A percentile compares a stretch with the other conserved stretches of the same genome.
Evolutionary conservation across 2,888 invertebrate species (phyloP).

Genomic region (Melipona beecheii): DNA sequence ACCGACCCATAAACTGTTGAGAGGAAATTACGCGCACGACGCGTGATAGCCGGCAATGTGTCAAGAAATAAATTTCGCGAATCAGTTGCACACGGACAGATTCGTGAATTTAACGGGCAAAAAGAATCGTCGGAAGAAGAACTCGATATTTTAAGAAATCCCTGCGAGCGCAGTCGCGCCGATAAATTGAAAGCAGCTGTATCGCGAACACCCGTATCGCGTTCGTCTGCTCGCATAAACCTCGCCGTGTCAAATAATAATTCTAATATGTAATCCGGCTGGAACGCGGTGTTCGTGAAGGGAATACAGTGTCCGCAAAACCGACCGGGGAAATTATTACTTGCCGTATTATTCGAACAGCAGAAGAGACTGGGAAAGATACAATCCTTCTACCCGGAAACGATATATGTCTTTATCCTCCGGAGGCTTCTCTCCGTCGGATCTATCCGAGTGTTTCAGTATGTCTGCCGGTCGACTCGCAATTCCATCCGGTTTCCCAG

Average conservation of each 20-base stretch:
- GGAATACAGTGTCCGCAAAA: background rate
- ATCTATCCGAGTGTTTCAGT: conserved; percentile 59
- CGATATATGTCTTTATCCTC: conserved; percentile 62
- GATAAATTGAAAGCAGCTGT: background rate
- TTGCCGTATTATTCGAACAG: conserved; percentile 17
- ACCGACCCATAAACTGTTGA: too few relatives aligned
- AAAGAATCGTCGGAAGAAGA: too few relatives aligned
- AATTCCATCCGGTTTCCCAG: conserved; percentile 21
- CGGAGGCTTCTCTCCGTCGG: conserved; percentile 57
- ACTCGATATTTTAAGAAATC: background rate
- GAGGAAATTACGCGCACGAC: too few relatives aligned
- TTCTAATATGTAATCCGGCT: conserved; percentile 15
- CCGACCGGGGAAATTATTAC: conserved; percentile 44
- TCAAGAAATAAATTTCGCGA: too few relatives aligned
- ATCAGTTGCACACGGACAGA: too few relatives aligned
- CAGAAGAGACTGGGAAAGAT: conserved; percentile 11
- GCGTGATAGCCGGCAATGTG: too few relatives aligned
- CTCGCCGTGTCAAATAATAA: conserved; percentile 19
- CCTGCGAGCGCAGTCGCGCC: background rate
- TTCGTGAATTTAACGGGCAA: too few relatives aligned
- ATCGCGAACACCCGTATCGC: too few relatives aligned
- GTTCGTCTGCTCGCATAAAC: background rate
- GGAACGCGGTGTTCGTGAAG: background rate
- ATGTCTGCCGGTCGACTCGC: conserved; percentile 50
- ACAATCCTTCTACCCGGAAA: conserved; percentile 38